These are phyloP conservation scores for Gulo gulo DNA, from an alignment of 2,113 vertebrate genomes.

Conservation along the genomic window DNA sequence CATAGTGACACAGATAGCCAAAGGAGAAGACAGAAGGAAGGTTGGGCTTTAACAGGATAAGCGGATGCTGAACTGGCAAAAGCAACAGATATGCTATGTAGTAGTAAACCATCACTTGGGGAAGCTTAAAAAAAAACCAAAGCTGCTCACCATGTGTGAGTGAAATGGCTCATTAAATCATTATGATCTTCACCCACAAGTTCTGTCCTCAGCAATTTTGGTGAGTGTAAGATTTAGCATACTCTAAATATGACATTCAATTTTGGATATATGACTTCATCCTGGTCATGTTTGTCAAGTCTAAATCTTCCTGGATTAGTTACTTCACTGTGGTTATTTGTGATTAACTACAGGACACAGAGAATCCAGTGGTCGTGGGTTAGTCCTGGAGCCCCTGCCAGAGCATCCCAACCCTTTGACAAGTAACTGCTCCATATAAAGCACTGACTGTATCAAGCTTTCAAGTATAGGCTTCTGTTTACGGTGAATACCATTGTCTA, in stretches of 20 bases:
- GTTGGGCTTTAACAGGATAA: neutral
- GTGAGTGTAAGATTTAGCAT: neutral
- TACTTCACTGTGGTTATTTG: neutral
- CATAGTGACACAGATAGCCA: neutral
- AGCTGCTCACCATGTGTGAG: neutral
- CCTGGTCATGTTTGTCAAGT: slow-evolving; percentile 24
- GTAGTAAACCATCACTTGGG: neutral
- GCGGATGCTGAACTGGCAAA: neutral
- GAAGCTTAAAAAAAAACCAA: neutral
- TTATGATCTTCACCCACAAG: neutral
- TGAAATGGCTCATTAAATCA: neutral
- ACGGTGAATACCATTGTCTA: neutral
- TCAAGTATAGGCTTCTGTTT: neutral
- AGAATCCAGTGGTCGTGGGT: neutral
- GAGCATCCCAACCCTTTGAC: neutral
- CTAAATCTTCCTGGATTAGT: neutral
- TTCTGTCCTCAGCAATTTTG: neutral
- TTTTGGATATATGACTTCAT: neutral
- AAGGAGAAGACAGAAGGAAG: neutral
- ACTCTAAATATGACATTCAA: neutral
- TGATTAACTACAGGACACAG: neutral
- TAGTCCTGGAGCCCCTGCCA: neutral
- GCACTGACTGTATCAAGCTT: neutral
- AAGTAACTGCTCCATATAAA: neutral
- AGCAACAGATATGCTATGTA: neutral